Percentiles rank a stretch among this genome's conserved stretches.
phyloP scores from a whole-genome alignment of 2,113 vertebrate species.

The Nycticebus coucang region DNA sequence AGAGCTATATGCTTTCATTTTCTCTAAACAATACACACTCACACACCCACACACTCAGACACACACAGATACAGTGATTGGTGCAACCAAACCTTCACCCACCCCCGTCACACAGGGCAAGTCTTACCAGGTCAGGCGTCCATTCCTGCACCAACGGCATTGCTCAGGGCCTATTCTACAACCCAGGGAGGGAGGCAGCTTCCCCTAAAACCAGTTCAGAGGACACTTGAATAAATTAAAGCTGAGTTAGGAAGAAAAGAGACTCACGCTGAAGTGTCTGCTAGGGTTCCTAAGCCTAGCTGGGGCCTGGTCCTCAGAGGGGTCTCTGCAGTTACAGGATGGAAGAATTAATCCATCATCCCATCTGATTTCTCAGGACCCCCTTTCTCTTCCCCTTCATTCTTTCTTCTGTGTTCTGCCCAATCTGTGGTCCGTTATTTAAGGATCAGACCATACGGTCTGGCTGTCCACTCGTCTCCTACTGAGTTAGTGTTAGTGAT shows the following conservation, averaged over 20 bases:
- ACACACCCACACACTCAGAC: neutral
- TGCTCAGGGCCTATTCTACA: neutral
- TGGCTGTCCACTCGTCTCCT: neutral
- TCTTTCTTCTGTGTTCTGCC: neutral
- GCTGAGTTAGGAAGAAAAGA: too few relatives aligned
- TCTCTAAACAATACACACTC: neutral
- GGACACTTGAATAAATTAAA: neutral
- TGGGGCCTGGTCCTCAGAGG: neutral
- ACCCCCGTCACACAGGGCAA: accelerated
- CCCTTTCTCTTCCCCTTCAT: accelerated
- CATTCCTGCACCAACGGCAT: neutral
- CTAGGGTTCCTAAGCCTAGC: neutral
- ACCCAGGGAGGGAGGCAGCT: too few relatives aligned
- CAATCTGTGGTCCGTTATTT: accelerated
- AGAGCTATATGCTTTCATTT: neutral
- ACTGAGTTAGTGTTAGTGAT: accelerated
- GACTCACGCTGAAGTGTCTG: accelerated
- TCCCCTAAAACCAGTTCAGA: neutral
- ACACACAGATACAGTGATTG: neutral
- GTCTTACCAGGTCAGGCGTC: neutral
- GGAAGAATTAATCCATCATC: neutral
- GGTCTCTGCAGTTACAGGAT: neutral
- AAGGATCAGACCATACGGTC: neutral
- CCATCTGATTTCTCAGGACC: neutral
- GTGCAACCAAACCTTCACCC: too few relatives aligned